A percentile compares a stretch with the other conserved stretches of the same genome.
These are phyloP conservation scores for Semotilus atromaculatus DNA, from an alignment of 2,797 vertebrate genomes.

Conservation along the genomic window DNA sequence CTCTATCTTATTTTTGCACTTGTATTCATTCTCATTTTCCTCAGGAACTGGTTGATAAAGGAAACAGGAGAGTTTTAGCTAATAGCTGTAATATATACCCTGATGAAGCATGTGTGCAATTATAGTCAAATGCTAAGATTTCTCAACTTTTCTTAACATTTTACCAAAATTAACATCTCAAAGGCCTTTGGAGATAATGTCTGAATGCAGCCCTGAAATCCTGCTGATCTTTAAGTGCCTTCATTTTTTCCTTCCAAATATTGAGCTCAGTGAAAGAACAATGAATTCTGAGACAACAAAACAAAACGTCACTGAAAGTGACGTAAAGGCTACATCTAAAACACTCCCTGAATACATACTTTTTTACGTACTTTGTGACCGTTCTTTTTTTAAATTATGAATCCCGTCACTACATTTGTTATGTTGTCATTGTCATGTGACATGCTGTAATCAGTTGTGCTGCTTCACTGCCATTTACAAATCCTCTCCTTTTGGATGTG, in stretches of 20 bases:
- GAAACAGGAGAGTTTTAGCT: constrained; percentile 5
- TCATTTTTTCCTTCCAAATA: neutral
- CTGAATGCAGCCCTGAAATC: neutral
- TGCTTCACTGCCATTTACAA: neutral
- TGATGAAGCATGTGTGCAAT: constrained; percentile 8
- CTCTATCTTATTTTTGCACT: constrained; percentile 10
- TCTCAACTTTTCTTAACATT: constrained; percentile 8
- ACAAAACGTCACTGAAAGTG: neutral
- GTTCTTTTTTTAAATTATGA: too few species aligned
- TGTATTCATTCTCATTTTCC: neutral
- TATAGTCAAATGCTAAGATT: constrained; percentile 19
- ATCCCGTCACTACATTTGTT: neutral
- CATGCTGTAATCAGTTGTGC: neutral
- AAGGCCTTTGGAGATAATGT: neutral
- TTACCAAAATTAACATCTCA: constrained; percentile 25
- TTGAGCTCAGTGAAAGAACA: too few species aligned
- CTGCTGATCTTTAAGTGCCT: neutral
- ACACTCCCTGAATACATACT: neutral
- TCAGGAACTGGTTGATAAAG: constrained; percentile 15
- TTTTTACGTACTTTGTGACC: neutral
- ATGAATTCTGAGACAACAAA: neutral
- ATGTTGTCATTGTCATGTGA: neutral
- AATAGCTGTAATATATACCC: constrained; percentile 27
- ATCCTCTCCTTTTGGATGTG: neutral
- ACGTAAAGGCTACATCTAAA: neutral